These are phyloP conservation scores for Norana najaformis DNA, from an alignment of 2,888 invertebrate genomes.

Conservation along the genomic window DNA sequence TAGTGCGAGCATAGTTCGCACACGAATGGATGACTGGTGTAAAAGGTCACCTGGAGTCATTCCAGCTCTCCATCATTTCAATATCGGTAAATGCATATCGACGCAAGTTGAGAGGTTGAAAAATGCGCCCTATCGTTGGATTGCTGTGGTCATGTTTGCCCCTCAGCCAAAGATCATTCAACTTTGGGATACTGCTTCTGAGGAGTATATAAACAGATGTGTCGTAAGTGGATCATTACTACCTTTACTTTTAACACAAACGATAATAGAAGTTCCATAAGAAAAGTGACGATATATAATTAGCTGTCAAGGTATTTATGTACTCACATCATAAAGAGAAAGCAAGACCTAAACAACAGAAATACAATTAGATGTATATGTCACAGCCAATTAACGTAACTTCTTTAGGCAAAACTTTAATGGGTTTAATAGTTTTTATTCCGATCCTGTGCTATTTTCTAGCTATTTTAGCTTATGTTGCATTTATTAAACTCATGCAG, in stretches of 20 bases:
- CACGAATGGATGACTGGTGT: no score
- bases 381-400: no score
- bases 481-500: neutral
- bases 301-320: neutral
- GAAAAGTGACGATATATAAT: neutral
- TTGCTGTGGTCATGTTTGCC: neutral
- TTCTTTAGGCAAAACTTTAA: no score
- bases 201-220: neutral
- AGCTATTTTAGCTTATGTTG: neutral
- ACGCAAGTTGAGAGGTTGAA: neutral
- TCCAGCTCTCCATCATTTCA: no score
- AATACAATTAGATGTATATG: neutral
- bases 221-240: neutral
- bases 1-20: no score
- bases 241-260: neutral
- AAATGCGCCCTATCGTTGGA: neutral
- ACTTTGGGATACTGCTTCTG: neutral
- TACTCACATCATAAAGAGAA: constrained; percentile 13
- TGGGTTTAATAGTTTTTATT: no score
- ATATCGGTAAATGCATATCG: no score
- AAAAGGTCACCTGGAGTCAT: no score
- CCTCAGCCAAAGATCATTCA: no score
- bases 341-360: neutral
- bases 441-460: neutral
- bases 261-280: neutral